A percentile compares a stretch with the other conserved stretches of the same genome.
Evolutionary conservation across 2,797 vertebrate genomes (phyloP).

Genomic region (Poeciliopsis paucimaculata): DNA sequence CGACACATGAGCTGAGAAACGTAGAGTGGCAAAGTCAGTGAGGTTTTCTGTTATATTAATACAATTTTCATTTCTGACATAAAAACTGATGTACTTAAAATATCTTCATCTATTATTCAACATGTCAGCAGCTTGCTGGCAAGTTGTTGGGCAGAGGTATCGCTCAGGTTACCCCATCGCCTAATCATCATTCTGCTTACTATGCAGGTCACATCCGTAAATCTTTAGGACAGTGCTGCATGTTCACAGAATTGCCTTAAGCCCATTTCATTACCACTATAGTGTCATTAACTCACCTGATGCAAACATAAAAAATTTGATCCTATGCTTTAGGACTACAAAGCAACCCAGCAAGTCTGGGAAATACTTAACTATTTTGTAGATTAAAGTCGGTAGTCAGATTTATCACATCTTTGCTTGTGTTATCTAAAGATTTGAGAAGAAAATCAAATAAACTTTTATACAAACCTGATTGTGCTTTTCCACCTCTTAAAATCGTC

Average conservation of each 20-base stretch:
- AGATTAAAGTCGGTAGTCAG: background rate
- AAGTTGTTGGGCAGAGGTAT: slow-evolving; percentile 39
- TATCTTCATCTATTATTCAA: slow-evolving; percentile 74
- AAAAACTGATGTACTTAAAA: slow-evolving; percentile 22
- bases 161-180: slow-evolving; percentile 71
- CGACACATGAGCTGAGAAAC: slow-evolving; percentile 10
- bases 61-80: slow-evolving; percentile 20
- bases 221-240: background rate
- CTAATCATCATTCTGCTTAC: slow-evolving; percentile 20
- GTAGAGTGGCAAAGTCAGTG: background rate
- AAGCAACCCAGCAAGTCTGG: slow-evolving; percentile 14
- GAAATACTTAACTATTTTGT: slow-evolving; percentile 17
- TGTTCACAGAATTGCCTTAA: background rate
- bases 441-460: slow-evolving; percentile 10
- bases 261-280: background rate
- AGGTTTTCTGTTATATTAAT: slow-evolving; percentile 19
- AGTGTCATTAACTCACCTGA: background rate
- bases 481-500: slow-evolving; percentile 17
- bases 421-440: slow-evolving; percentile 12
- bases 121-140: slow-evolving; percentile 72
- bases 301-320: background rate
- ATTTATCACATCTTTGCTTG: background rate
- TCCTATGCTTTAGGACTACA: background rate
- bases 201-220: slow-evolving; percentile 16
- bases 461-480: slow-evolving; percentile 47